Evolutionary conservation across 1,140 invertebrate species (phyloP).

Genomic region (Tetragnatha versicolor): DNA sequence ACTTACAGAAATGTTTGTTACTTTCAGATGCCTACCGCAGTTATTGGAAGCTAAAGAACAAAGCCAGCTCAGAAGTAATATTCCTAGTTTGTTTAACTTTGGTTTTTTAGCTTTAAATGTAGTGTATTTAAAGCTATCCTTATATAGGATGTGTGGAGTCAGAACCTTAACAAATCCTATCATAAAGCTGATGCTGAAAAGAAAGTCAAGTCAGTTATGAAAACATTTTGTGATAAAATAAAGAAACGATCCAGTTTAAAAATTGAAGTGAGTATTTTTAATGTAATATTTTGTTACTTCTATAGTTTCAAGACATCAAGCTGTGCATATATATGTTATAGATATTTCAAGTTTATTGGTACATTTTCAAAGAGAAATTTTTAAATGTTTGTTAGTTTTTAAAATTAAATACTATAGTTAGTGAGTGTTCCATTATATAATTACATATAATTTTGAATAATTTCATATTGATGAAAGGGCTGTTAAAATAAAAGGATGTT

Average conservation of each 20-base stretch:
- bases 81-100: neutral
- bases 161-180: slow-evolving; percentile 18
- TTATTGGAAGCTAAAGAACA: slow-evolving; percentile 41
- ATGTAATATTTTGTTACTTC: too few species aligned
- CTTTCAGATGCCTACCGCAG: slow-evolving; percentile 29
- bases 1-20: neutral
- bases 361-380: too few species aligned
- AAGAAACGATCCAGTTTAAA: neutral
- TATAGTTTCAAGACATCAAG: too few species aligned
- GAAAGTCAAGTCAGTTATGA: neutral
- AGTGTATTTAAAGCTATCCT: neutral
- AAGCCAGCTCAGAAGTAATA: neutral
- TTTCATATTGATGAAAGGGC: too few species aligned
- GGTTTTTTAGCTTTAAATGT: neutral
- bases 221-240: slow-evolving; percentile 26
- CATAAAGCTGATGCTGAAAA: neutral
- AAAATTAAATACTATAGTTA: too few species aligned
- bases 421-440: too few species aligned
- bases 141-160: slow-evolving; percentile 40
- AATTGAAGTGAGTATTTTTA: neutral
- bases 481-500: too few species aligned
- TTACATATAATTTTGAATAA: too few species aligned
- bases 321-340: too few species aligned
- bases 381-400: too few species aligned
- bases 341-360: too few species aligned